Percentiles rank a stretch among this genome's conserved stretches.
phyloP scores from a whole-genome alignment of 2,797 vertebrate species.

The Remorina albescens region DNA sequence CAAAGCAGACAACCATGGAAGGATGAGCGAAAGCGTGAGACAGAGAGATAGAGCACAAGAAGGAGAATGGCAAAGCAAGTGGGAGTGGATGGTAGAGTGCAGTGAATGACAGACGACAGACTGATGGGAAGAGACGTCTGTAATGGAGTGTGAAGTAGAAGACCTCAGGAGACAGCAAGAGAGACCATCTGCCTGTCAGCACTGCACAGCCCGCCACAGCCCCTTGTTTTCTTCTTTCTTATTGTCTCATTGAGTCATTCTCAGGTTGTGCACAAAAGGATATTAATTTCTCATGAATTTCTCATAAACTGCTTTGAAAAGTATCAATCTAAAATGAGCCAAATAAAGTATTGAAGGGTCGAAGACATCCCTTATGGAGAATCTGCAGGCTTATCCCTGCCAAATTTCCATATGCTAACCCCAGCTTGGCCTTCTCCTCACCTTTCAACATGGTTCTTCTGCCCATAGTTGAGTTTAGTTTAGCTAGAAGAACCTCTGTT shows the following conservation, averaged over 20 bases:
- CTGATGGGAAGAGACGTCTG: slow-evolving; percentile 83
- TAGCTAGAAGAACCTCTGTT: too few relatives aligned
- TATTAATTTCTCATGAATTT: too few relatives aligned
- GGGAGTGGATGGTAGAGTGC: slow-evolving; percentile 53
- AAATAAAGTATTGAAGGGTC: too few relatives aligned
- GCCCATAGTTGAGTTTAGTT: too few relatives aligned
- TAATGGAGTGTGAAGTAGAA: slow-evolving; percentile 91
- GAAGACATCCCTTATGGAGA: too few relatives aligned
- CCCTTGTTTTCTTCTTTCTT: slow-evolving; percentile 24
- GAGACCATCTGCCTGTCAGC: slow-evolving; percentile 76
- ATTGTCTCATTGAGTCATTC: slow-evolving; percentile 25
- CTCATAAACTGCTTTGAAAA: too few relatives aligned
- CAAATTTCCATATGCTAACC: too few relatives aligned
- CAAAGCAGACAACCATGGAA: slow-evolving; percentile 71
- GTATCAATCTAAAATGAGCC: too few relatives aligned
- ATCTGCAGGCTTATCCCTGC: too few relatives aligned
- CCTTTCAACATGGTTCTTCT: too few relatives aligned
- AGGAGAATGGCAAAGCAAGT: slow-evolving; percentile 27
- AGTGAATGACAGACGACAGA: slow-evolving; percentile 81
- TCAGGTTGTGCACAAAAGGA: slow-evolving; percentile 40
- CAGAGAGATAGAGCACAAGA: slow-evolving; percentile 29
- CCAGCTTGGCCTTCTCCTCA: too few relatives aligned
- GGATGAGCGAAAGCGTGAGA: slow-evolving; percentile 49
- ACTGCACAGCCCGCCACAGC: slow-evolving; percentile 45
- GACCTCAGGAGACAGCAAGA: slow-evolving; percentile 78